These are phyloP conservation scores for Phrynocephalus forsythii DNA, from an alignment of 2,797 vertebrate species.

Conservation along the genomic window DNA sequence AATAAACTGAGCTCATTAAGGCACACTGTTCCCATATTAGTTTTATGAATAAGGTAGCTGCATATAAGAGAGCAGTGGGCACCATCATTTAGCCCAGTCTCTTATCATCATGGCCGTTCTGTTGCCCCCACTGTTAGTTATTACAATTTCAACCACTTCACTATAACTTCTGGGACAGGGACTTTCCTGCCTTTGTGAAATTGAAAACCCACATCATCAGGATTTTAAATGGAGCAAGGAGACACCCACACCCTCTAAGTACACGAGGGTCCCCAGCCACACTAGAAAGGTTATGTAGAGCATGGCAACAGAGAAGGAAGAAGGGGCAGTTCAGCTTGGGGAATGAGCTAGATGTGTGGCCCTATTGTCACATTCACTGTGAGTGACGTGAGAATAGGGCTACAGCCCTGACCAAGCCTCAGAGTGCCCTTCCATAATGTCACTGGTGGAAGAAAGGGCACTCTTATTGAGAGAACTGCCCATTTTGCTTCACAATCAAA, in stretches of 20 bases:
- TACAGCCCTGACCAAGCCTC: neutral
- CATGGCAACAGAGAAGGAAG: neutral
- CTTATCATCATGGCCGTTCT: neutral
- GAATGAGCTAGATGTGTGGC: neutral
- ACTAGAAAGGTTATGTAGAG: neutral
- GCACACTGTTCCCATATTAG: no score
- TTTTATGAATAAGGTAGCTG: neutral
- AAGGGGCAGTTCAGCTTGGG: neutral
- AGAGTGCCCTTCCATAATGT: neutral
- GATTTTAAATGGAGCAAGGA: neutral
- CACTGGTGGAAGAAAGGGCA: neutral
- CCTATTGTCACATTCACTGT: neutral
- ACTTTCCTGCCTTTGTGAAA: neutral
- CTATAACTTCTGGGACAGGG: neutral
- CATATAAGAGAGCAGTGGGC: neutral
- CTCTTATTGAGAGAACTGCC: neutral
- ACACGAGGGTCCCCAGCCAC: neutral
- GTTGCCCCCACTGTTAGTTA: neutral
- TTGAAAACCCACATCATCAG: neutral
- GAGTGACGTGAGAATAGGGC: neutral
- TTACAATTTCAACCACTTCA: neutral
- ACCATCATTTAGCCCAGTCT: neutral
- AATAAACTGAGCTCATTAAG: no score
- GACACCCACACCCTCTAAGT: neutral
- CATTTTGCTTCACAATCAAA: neutral